A percentile compares a stretch with the other conserved stretches of the same genome.
Evolutionary conservation across 1,140 invertebrate genomes (phyloP).

Genomic region (Elysia chlorotica): DNA sequence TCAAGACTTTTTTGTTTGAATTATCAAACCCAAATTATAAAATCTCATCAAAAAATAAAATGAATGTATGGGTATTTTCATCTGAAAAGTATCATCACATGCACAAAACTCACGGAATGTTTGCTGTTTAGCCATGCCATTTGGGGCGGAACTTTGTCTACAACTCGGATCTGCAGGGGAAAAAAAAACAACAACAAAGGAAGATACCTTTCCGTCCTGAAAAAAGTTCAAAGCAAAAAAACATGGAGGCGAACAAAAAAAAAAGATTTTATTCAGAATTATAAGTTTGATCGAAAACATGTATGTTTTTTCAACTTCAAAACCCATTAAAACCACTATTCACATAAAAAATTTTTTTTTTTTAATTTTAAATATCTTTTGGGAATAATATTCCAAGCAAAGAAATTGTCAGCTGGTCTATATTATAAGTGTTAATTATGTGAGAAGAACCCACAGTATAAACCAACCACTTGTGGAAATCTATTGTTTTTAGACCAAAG

Average conservation of each 20-base stretch:
- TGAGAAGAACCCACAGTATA: no score
- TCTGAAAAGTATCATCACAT: no score
- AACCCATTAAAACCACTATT: background rate
- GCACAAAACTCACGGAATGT: constrained; percentile 68
- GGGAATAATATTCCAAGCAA: no score
- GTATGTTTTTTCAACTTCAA: background rate
- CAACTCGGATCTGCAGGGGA: constrained; percentile 71
- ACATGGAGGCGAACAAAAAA: background rate
- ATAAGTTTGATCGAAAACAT: background rate
- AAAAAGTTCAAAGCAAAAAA: background rate
- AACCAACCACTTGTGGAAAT: no score
- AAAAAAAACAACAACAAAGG: constrained; percentile 7
- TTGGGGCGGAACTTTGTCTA: constrained; percentile 91
- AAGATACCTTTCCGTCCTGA: background rate
- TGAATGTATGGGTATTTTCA: no score
- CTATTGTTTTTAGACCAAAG: no score
- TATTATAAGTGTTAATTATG: no score
- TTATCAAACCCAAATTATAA: no score
- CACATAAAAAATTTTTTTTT: background rate
- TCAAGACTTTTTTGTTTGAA: no score
- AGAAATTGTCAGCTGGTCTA: no score
- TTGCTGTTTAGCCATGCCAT: constrained; percentile 83
- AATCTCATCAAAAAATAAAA: no score
- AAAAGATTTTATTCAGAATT: background rate
- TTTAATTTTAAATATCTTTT: no score